Evolutionary conservation across 2,797 vertebrate species (phyloP).

Genomic region (Natrix natrix): DNA sequence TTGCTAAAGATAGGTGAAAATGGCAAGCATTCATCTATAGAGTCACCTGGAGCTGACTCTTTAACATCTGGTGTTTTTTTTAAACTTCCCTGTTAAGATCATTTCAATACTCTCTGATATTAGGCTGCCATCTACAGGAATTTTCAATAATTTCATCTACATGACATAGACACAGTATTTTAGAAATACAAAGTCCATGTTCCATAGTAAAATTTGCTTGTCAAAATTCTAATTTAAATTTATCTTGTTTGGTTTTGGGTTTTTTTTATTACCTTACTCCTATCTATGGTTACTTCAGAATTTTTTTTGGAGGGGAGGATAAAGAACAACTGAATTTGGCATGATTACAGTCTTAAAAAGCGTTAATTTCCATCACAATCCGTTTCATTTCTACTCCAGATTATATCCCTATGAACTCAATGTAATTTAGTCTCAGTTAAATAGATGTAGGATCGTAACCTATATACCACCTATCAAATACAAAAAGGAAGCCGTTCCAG

Average conservation of each 20-base stretch:
- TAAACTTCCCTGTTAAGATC: neutral
- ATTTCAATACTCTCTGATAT: neutral
- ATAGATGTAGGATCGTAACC: neutral
- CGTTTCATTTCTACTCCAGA: neutral
- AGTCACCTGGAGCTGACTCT: neutral
- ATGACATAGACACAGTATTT: neutral
- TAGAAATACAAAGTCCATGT: neutral
- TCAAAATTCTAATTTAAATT: neutral
- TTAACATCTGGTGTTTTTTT: neutral
- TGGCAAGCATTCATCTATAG: neutral
- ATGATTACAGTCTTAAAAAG: neutral
- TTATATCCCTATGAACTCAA: too few species aligned
- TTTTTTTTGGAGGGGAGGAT: neutral
- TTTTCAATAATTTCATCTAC: neutral
- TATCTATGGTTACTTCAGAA: neutral
- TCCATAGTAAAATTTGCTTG: neutral
- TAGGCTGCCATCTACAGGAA: constrained; percentile 38
- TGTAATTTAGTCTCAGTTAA: neutral
- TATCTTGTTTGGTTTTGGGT: neutral
- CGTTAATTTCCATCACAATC: neutral
- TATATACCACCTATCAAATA: neutral
- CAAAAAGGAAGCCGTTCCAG: neutral
- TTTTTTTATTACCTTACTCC: neutral
- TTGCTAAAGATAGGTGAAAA: neutral
- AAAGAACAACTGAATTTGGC: neutral